Percentiles rank a stretch among this genome's conserved stretches.
Conservation (phyloP, 2,113 vertebrate species). For the Ardeotis arabs region DNA sequence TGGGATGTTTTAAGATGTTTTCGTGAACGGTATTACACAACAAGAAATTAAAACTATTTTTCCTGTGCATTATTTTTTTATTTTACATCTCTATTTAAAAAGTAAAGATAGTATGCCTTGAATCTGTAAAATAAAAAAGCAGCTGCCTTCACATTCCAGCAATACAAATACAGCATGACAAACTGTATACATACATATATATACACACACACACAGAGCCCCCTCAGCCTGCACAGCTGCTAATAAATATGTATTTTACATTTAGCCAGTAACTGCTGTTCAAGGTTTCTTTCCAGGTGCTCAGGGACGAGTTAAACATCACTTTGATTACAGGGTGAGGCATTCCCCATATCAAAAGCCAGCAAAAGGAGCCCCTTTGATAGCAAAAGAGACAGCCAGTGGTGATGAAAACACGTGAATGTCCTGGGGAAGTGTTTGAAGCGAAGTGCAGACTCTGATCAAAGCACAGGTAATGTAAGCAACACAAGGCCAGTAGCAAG, state of each 20-base stretch:
- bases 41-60: background rate
- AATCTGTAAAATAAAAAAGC: background rate
- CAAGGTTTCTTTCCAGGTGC: background rate
- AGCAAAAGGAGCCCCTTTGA: constrained; percentile 30
- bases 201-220: background rate
- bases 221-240: background rate
- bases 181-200: background rate
- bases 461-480: background rate
- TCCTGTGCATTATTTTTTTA: background rate
- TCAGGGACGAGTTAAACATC: background rate
- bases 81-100: background rate
- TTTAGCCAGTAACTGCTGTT: background rate
- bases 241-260: constrained; percentile 4
- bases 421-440: constrained; percentile 29
- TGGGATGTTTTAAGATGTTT: background rate
- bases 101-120: background rate
- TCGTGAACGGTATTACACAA: background rate
- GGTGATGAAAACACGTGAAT: constrained; percentile 33
- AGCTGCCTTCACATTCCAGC: background rate
- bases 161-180: background rate
- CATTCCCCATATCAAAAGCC: constrained; percentile 1
- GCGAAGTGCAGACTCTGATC: background rate
- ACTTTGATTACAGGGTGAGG: background rate
- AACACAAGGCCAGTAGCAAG: background rate
- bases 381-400: background rate